Conservation (phyloP, 2,888 invertebrate species). For the Torymus texanus region DNA sequence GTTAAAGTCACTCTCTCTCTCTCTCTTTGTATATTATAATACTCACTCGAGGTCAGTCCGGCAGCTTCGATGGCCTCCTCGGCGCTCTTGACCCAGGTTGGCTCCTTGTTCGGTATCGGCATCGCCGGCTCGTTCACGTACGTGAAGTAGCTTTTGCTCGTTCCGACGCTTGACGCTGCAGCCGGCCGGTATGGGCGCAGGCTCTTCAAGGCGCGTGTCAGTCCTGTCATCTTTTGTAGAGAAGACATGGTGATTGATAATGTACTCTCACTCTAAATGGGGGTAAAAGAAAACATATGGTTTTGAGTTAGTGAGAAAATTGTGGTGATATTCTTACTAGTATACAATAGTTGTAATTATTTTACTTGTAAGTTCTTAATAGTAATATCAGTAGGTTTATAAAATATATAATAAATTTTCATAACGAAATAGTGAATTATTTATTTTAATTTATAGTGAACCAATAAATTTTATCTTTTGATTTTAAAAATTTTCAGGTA, state of each 20-base stretch:
- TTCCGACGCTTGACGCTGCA: constrained; percentile 64
- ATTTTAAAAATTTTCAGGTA: no score
- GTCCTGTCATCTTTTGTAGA: constrained; percentile 65
- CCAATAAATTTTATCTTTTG: no score
- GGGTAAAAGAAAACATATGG: no score
- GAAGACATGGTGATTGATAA: constrained; percentile 63
- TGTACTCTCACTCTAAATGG: no score
- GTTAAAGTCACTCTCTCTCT: constrained; percentile 5
- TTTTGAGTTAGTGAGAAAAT: no score
- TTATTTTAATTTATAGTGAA: no score
- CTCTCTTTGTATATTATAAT: background rate
- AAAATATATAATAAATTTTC: no score
- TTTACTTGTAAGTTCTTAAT: no score
- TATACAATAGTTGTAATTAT: no score
- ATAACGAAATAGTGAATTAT: no score
- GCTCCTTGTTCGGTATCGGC: constrained; percentile 84
- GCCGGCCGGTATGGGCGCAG: constrained; percentile 58
- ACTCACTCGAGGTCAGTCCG: constrained; percentile 85
- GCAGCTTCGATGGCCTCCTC: constrained; percentile 85
- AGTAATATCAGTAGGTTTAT: no score
- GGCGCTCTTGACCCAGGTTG: constrained; percentile 81
- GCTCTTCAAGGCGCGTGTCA: constrained; percentile 62
- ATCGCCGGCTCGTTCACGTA: constrained; percentile 89
- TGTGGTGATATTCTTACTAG: no score
- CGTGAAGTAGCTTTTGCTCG: constrained; percentile 81